Conservation (phyloP, 2,113 vertebrate genomes). For the Dicaeum eximium region DNA sequence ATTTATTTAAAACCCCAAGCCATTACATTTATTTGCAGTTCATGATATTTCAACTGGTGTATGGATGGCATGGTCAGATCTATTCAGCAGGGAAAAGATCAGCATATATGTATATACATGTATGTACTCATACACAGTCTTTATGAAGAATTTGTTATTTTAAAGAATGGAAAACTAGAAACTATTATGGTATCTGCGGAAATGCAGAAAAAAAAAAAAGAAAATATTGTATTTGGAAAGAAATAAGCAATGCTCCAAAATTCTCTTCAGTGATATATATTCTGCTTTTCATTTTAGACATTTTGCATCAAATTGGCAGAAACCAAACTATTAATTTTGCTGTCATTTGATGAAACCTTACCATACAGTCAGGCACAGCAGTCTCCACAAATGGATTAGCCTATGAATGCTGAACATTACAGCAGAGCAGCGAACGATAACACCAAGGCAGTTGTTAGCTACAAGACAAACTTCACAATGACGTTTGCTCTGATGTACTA, state of each 20-base stretch:
- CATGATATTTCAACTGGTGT: neutral
- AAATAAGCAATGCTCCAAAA: neutral
- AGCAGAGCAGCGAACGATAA: neutral
- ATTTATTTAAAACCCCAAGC: neutral
- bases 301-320: conserved; percentile 5
- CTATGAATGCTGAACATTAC: neutral
- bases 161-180: neutral
- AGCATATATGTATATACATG: neutral
- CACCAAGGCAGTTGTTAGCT: neutral
- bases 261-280: neutral
- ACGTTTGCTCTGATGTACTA: neutral
- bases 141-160: neutral
- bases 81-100: neutral
- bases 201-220: neutral
- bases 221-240: neutral
- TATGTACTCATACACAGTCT: neutral
- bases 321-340: conserved; percentile 37
- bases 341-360: neutral
- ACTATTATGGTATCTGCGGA: neutral
- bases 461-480: neutral
- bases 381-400: neutral
- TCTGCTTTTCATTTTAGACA: neutral
- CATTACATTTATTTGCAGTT: neutral
- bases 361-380: neutral
- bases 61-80: neutral